These are phyloP conservation scores for Oxyteleia sp. DNA, from an alignment of 2,888 invertebrate genomes.

Conservation along the genomic window DNA sequence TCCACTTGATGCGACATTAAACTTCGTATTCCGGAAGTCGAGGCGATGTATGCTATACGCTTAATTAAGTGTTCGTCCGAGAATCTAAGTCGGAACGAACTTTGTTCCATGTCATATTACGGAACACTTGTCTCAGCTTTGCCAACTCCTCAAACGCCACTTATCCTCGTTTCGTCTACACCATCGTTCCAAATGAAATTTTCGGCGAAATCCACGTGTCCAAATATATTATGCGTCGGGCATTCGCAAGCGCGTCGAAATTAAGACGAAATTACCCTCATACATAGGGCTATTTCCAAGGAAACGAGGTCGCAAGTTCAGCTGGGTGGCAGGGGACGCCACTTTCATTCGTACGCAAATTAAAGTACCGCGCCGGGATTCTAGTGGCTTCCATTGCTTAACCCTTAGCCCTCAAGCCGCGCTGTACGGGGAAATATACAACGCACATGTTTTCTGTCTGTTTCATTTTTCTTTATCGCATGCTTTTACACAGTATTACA, in stretches of 20 bases:
- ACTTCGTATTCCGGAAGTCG: slow-evolving; percentile 63
- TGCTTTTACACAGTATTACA: not conserved
- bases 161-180: slow-evolving; percentile 65
- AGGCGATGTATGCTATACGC: slow-evolving; percentile 85
- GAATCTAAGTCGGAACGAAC: slow-evolving; percentile 79
- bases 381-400: slow-evolving; percentile 41
- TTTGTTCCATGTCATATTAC: slow-evolving; percentile 73
- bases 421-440: slow-evolving; percentile 28
- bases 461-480: not conserved
- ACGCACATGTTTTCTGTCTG: slow-evolving; percentile 1
- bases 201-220: slow-evolving; percentile 64
- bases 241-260: slow-evolving; percentile 59
- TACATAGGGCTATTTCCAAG: slow-evolving; percentile 45
- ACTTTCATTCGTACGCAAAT: slow-evolving; percentile 67
- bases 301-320: slow-evolving; percentile 66
- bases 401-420: slow-evolving; percentile 18
- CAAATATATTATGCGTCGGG: slow-evolving; percentile 63
- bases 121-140: slow-evolving; percentile 69
- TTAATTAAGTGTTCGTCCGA: slow-evolving; percentile 86
- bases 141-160: slow-evolving; percentile 69
- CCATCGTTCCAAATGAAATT: slow-evolving; percentile 68
- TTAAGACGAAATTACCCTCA: slow-evolving; percentile 69
- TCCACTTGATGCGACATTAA: slow-evolving; percentile 57
- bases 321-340: not conserved
- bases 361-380: slow-evolving; percentile 52